A percentile compares a stretch with the other conserved stretches of the same genome.
Conservation (phyloP, 2,888 invertebrate genomes). For the Strigamia crassipes region DNA sequence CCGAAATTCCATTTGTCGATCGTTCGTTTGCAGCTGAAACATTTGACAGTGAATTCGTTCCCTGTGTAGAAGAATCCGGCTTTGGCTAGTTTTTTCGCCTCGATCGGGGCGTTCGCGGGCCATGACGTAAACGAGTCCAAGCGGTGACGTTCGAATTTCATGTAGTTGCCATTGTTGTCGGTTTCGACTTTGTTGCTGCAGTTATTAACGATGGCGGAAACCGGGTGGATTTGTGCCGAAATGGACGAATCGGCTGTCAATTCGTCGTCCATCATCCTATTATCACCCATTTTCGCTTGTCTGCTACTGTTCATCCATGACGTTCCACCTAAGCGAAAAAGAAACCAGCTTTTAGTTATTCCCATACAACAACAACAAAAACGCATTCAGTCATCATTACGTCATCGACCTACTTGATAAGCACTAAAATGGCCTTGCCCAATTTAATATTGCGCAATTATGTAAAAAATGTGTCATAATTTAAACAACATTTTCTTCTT, state of each 20-base stretch:
- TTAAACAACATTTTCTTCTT: neutral
- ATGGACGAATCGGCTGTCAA: neutral
- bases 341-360: neutral
- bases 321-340: neutral
- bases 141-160: slow-evolving; percentile 63
- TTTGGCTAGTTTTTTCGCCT: slow-evolving; percentile 70
- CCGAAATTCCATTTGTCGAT: slow-evolving; percentile 77
- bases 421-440: neutral
- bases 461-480: neutral
- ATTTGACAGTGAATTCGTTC: slow-evolving; percentile 72
- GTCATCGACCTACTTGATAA: neutral
- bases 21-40: slow-evolving; percentile 73
- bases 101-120: slow-evolving; percentile 73
- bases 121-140: slow-evolving; percentile 73
- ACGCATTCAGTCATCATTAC: neutral
- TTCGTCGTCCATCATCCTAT: neutral
- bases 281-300: neutral
- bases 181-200: neutral
- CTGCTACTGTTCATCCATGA: neutral
- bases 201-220: neutral
- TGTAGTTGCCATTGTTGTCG: neutral
- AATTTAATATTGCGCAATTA: neutral
- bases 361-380: neutral
- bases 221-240: neutral
- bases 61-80: slow-evolving; percentile 80